Evolutionary conservation across 2,113 vertebrate species (phyloP).

Genomic region (Castor canadensis): DNA sequence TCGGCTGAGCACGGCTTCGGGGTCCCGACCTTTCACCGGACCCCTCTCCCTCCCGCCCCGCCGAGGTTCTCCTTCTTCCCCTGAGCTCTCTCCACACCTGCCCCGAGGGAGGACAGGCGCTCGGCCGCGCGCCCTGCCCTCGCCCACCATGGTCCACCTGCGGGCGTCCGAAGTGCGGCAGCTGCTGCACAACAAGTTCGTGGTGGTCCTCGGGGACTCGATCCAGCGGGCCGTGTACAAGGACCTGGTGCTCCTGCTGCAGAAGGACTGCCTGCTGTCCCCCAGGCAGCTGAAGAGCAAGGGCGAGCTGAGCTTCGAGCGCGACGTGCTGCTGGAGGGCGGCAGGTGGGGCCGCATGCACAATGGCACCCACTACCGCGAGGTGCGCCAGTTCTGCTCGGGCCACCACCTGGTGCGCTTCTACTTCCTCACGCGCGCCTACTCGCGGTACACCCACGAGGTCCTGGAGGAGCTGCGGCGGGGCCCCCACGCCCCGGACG

Average conservation of each 20-base stretch:
- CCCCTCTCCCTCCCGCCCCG: rapidly evolving
- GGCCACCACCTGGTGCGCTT: conserved; percentile 86
- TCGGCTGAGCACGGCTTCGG: too few relatives aligned
- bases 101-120: background rate
- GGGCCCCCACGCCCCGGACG: conserved; percentile 64
- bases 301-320: conserved; percentile 84
- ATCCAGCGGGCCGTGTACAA: conserved; percentile 88
- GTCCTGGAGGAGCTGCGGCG: conserved; percentile 79
- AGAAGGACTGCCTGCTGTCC: conserved; percentile 81
- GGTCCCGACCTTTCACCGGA: too few relatives aligned
- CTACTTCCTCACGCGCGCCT: conserved; percentile 86
- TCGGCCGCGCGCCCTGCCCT: rapidly evolving
- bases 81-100: rapidly evolving
- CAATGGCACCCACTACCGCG: conserved; percentile 78
- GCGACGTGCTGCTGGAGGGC: conserved; percentile 80
- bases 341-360: conserved; percentile 59
- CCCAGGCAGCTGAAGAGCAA: conserved; percentile 80
- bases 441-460: conserved; percentile 82
- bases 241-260: conserved; percentile 87
- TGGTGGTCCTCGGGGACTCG: conserved; percentile 86
- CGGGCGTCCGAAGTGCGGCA: conserved; percentile 57
- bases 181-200: conserved; percentile 88
- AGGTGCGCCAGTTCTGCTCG: conserved; percentile 83
- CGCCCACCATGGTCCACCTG: background rate
- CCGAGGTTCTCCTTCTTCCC: rapidly evolving